phyloP scores from a whole-genome alignment of 2,888 invertebrate genomes.

The Barypeithes pellucidus region DNA sequence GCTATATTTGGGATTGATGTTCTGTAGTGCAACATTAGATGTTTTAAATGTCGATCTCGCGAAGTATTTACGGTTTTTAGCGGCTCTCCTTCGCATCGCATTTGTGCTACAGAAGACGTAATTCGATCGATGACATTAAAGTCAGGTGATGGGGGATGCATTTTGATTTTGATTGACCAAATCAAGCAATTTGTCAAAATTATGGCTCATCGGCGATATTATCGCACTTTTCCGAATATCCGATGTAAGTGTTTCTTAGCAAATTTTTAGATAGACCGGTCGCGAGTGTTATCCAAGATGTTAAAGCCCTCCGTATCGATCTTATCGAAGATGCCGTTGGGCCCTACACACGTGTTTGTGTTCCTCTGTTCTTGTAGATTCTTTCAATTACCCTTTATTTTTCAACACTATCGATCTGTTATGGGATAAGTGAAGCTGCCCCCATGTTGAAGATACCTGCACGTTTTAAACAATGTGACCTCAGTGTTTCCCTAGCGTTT shows the following conservation, averaged over 20 bases:
- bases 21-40: constrained; percentile 60
- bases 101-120: constrained; percentile 40
- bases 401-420: constrained; percentile 70
- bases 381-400: constrained; percentile 68
- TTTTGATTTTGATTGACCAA: constrained; percentile 46
- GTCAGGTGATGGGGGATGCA: constrained; percentile 50
- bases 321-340: constrained; percentile 66
- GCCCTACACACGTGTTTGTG: constrained; percentile 67
- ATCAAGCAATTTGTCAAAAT: constrained; percentile 39
- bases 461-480: constrained; percentile 73
- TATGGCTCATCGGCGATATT: constrained; percentile 57
- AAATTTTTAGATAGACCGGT: constrained; percentile 46
- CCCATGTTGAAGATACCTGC: constrained; percentile 72
- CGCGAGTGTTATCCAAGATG: constrained; percentile 64
- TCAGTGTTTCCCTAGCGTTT: constrained; percentile 73
- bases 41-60: constrained; percentile 59
- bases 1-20: constrained; percentile 58
- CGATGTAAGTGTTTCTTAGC: constrained; percentile 64
- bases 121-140: constrained; percentile 45
- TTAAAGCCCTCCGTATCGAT: constrained; percentile 62
- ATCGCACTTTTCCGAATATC: constrained; percentile 67
- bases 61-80: constrained; percentile 49
- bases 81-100: constrained; percentile 33
- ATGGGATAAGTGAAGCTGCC: constrained; percentile 70
- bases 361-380: constrained; percentile 69